A percentile compares a stretch with the other conserved stretches of the same genome.
phyloP scores from a whole-genome alignment of 2,888 invertebrate genomes.

The Gastrophysa polygoni region DNA sequence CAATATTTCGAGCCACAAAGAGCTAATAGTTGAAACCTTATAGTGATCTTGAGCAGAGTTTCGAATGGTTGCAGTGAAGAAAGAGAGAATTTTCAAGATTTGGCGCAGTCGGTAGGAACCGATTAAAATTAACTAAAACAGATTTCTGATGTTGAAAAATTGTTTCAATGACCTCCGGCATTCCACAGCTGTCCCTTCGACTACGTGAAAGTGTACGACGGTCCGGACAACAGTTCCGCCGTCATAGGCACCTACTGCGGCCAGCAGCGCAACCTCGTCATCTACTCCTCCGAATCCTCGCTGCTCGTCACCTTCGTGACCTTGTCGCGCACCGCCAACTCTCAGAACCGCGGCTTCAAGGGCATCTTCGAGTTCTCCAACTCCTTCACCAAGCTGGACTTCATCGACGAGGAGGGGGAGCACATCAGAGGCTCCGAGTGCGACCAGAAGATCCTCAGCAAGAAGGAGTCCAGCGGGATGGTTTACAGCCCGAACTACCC shows the following conservation, averaged over 20 bases:
- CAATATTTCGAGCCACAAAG: no score
- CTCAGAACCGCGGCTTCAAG: conserved; percentile 97
- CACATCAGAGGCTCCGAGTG: conserved; percentile 98
- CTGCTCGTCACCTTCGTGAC: conserved; percentile 92
- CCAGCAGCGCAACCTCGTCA: conserved; percentile 93
- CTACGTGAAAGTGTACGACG: conserved; percentile 96
- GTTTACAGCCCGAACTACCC: conserved; percentile 98
- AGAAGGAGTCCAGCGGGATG: conserved; percentile 88
- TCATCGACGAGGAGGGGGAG: conserved; percentile 91
- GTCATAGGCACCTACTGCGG: conserved; percentile 97
- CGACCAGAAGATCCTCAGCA: conserved; percentile 96
- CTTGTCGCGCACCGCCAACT: conserved; percentile 87
- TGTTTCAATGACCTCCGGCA: no score
- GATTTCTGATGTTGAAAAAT: no score
- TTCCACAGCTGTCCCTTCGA: conserved; percentile 99
- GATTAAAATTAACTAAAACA: no score
- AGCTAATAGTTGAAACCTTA: no score
- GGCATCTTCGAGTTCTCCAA: conserved; percentile 99
- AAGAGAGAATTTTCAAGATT: no score
- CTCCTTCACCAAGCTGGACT: conserved; percentile 97
- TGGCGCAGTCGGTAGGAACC: no score
- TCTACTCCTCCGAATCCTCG: conserved; percentile 91
- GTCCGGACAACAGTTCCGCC: conserved; percentile 84
- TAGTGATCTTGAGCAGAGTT: no score
- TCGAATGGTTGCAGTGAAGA: no score